Evolutionary conservation across 1,140 invertebrate species (phyloP).

Genomic region (Bilobella aurantiaca): DNA sequence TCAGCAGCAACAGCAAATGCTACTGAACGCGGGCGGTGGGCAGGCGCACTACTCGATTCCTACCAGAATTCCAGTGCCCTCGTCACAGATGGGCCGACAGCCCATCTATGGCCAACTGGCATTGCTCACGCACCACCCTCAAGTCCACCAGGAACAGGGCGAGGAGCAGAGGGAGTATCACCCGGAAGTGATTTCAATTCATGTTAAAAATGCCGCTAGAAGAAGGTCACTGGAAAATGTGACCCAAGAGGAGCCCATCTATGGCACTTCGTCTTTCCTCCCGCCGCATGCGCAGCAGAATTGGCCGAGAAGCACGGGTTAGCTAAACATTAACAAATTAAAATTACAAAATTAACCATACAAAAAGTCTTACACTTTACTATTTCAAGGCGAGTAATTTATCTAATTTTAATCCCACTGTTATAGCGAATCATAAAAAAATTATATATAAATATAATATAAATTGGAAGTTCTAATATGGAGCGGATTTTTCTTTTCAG

Average conservation of each 20-base stretch:
- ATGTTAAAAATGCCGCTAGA: slow-evolving; percentile 39
- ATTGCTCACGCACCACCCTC: slow-evolving; percentile 28
- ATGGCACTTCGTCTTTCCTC: slow-evolving; percentile 36
- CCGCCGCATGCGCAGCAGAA: slow-evolving; percentile 15
- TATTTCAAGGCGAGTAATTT: too few relatives aligned
- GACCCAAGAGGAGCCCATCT: slow-evolving; percentile 36
- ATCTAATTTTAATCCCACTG: too few relatives aligned
- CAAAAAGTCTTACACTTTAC: too few relatives aligned
- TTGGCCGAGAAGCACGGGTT: slow-evolving; percentile 14
- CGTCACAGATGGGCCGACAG: slow-evolving; percentile 30
- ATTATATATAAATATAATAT: too few relatives aligned
- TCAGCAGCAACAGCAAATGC: slow-evolving; percentile 16
- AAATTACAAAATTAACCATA: neutral
- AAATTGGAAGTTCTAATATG: neutral
- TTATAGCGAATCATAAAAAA: too few relatives aligned
- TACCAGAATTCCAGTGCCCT: too few relatives aligned
- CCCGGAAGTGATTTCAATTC: slow-evolving; percentile 43
- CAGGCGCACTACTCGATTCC: too few relatives aligned
- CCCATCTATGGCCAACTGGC: neutral
- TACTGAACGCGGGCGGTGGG: neutral
- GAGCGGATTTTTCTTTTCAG: neutral
- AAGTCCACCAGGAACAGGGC: slow-evolving; percentile 25
- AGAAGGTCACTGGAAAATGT: slow-evolving; percentile 35
- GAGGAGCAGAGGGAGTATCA: slow-evolving; percentile 31
- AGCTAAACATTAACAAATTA: neutral